Evolutionary conservation across 2,113 vertebrate species (phyloP), one percentile per base, ranked within the genome.

Genomic region (Thinocorus orbignyianus): DNA sequence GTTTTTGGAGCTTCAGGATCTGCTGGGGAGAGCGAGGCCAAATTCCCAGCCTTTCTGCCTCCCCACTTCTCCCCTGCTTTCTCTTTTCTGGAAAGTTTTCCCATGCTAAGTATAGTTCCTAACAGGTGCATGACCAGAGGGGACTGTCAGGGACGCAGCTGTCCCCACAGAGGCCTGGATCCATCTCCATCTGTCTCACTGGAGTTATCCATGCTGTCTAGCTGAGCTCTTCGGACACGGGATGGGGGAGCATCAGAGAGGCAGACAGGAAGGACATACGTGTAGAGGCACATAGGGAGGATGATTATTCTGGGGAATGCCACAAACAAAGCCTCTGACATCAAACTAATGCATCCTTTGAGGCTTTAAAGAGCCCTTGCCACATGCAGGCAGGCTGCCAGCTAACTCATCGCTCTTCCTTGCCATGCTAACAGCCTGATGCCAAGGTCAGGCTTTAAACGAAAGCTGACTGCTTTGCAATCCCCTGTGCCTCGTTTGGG

Each of bases 41-140:
- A 81, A 62, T 54, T 80, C 64, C 17, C 82, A 49, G 51, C 78
- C 86, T 92, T 91, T 61, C 85, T 86, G 52, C 73, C 74, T 55
- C 51, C 66, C 39, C 52, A 28, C 37, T 84, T 83, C 73, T 92
- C 71, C 86, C 74, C 64, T 91, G 93, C 86, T 92, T 92, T 92
- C 87, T 84, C 70, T 74, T 73, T 94, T 89, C 94, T 90, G 72
- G 87, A 88, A 94, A 95, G 93, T 94, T 81, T 95, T 94, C 78
- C 94, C 92, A 66, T 95, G 95, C 97, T 98, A 98, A 98, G 88
- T 97, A 97, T 98, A 97, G 97, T n/a, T 97, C 93, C 86, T 97
- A 96, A 97, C 98, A 98, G 97, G 97, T 98, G 97, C 95, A 84
- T 7, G 19, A 91, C 83, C 91, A 89, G 88, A 92, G 95, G 86